A percentile compares a stretch with the other conserved stretches of the same genome.
phyloP scores from a whole-genome alignment of 2,113 vertebrate species.

The Mustelus asterias region DNA sequence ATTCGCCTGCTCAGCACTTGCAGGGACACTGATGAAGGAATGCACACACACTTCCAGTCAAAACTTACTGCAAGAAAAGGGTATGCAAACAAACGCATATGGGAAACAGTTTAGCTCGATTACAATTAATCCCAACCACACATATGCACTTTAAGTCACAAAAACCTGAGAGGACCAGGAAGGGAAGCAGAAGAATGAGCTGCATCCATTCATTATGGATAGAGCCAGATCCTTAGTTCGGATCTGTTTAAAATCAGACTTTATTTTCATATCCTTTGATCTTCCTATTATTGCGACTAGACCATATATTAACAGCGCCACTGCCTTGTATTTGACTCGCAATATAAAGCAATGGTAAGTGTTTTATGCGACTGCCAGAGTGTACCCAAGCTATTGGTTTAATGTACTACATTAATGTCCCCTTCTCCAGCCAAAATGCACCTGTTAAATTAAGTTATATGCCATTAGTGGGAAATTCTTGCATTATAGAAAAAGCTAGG shows the following conservation, averaged over 20 bases:
- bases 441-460: background rate
- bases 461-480: background rate
- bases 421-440: background rate
- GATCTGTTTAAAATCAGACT: too few species aligned
- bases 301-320: too few species aligned
- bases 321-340: background rate
- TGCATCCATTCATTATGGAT: background rate
- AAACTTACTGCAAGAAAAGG: too few species aligned
- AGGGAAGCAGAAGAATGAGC: too few species aligned
- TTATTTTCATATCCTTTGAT: background rate
- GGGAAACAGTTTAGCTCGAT: too few species aligned
- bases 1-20: too few species aligned
- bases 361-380: background rate
- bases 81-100: too few species aligned
- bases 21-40: too few species aligned
- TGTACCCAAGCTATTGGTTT: background rate
- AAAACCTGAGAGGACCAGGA: too few species aligned
- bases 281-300: background rate
- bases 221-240: background rate
- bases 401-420: background rate
- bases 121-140: too few species aligned
- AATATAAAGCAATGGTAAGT: background rate
- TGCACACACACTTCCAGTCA: too few species aligned
- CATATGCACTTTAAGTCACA: too few species aligned
- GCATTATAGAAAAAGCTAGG: background rate